Base-by-base conservation (phyloP, 2,113 vertebrate genomes). In the Hucho hucho region DNA sequence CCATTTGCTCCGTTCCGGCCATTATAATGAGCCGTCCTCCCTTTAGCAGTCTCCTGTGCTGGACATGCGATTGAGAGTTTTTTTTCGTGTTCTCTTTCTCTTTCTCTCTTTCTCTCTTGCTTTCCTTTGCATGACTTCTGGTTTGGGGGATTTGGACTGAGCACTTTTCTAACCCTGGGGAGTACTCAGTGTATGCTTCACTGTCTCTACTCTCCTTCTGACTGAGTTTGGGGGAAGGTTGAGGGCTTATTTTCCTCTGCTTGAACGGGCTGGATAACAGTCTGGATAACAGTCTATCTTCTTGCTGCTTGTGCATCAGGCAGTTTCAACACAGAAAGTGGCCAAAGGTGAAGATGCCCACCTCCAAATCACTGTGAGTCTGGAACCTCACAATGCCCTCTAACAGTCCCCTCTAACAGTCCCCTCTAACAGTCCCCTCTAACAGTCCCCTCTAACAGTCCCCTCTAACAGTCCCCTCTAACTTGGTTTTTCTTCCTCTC, bases 301-400 rank as follows among this genome's bases (percentile, higher is more conserved):
- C 90, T 91, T 84, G 77, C 89, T 92, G 90, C 93, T 91, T 95
- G 89, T 90, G 93, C 87, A 93, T 89, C 93, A 98, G 97, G 95
- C 95, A 96, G 93, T 96, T 97, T 95, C 96, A 99, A 84, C 96
- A 95, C 91, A 97, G 93, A 90, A 99, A 96, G 90, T 98, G 96
- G 97, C 96, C 96, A 79, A 95, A 94, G 92, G 92, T 95, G 93
- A 98, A 93, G 95, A 97, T 93, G 91, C 94, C 96, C 87, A 93
- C 96, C 79, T 94, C 96, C 89, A 96, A 96, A 92, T 95, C 95
- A 84, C 91, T 98, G 97, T 99, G 94, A 99, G 97, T 72, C 76
- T 74, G 76, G 78, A 43, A 79, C 69, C 18, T 68, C 64, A 68
- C 76, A 74, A 78, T 71, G 80, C 81, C 73, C 70, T 64, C 6